Base-by-base conservation (phyloP, 2,888 invertebrate genomes). In the Coecobrya sp. region DNA sequence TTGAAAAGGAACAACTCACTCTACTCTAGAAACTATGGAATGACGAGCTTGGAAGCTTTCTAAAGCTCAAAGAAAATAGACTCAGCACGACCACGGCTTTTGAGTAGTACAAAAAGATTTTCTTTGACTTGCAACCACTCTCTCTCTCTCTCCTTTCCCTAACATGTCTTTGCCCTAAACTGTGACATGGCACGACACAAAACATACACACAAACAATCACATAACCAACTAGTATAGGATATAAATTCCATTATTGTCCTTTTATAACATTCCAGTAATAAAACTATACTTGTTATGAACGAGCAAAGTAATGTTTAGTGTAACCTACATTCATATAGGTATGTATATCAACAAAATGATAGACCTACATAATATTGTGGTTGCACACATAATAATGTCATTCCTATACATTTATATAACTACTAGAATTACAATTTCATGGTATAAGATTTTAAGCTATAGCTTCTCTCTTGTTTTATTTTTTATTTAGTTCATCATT, bases 1-100 rank as follows among this genome's bases (percentile, higher is more conserved):
- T n/a, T n/a, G n/a, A n/a, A n/a, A n/a, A n/a, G n/a, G n/a, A n/a
- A n/a, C n/a, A n/a, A n/a, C n/a, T n/a, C n/a, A n/a, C n/a, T n/a
- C n/a, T n/a, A n/a, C n/a, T n/a, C n/a, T 36, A 7, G 2, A 36
- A 36, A 36, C 36, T 7, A 49, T 19, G 55, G 16, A 10, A 70
- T 11, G 42, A 73, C n/a, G 36, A 42, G 45, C 5, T 5, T 22
- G 49, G 25, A 76, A 76, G 76, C 49, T 30, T 49, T 19, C 52
- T 79, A 49, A 76, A 76, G 76, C 76, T 45, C 45, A 76, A 49
- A 76, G 22, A 79, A 79, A 79, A 52, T 79, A 79, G 30, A 49
- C 79, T 52, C 79, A 55, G 79, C 79, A 79, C 79, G 79, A 79
- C 25, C n/a, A 79, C n/a, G 79, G 79, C 16, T 52, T 79, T 79